phyloP scores from a whole-genome alignment of 2,113 vertebrate species.

The Pipa parva region DNA sequence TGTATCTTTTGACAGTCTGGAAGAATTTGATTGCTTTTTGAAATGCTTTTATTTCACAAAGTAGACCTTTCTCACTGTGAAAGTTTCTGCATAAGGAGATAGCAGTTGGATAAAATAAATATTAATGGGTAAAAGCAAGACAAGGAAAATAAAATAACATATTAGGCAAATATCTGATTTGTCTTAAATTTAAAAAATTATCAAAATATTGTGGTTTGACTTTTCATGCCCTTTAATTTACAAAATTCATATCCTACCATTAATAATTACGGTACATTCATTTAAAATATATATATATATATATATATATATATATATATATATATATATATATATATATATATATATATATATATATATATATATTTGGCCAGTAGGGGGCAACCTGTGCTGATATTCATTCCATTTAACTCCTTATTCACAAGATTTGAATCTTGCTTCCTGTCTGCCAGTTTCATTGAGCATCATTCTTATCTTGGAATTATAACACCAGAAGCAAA shows the following conservation, averaged over 20 bases:
- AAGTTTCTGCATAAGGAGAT: too few relatives aligned
- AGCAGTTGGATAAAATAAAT: too few relatives aligned
- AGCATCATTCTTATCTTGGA: not conserved
- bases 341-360: not conserved
- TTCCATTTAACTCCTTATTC: not conserved
- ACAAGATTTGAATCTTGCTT: not conserved
- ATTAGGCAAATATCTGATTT: too few relatives aligned
- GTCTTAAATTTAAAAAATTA: too few relatives aligned
- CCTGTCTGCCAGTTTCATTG: not conserved
- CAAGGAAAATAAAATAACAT: too few relatives aligned
- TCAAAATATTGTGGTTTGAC: too few relatives aligned
- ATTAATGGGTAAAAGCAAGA: too few relatives aligned
- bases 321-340: not conserved
- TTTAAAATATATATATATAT: not conserved
- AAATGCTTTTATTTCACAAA: too few relatives aligned
- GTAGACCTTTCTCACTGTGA: too few relatives aligned
- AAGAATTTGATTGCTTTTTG: too few relatives aligned
- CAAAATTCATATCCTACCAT: not conserved
- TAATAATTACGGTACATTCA: not conserved
- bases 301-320: not conserved
- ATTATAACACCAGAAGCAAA: too few relatives aligned
- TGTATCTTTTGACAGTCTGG: too few relatives aligned
- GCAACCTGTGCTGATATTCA: not conserved
- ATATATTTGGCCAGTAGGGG: conserved; percentile 3
- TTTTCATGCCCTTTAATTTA: not conserved